phyloP scores from a whole-genome alignment of 1,140 invertebrate species.

The Anastrepha ludens region DNA sequence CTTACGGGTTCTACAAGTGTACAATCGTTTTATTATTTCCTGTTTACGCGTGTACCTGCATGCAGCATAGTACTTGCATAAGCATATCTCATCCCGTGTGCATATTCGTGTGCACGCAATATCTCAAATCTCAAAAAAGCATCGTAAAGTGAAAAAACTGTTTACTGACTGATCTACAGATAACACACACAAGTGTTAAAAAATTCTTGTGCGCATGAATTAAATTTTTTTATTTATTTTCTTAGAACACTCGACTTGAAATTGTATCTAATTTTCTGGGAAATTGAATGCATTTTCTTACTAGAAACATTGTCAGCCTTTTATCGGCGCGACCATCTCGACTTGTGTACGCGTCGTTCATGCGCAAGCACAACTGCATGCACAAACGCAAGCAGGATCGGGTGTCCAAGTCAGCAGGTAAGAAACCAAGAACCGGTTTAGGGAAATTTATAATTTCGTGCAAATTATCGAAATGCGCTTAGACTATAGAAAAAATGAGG shows the following conservation, averaged over 20 bases:
- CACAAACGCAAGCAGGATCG: background rate
- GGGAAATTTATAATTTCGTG: conserved; percentile 27
- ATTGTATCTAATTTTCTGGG: background rate
- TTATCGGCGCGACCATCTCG: conserved; percentile 11
- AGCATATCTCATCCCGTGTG: too few relatives aligned
- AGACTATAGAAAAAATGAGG: background rate
- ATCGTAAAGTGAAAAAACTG: background rate
- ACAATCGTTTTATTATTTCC: conserved; percentile 15
- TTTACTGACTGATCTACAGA: background rate
- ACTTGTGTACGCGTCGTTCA: background rate
- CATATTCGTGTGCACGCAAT: background rate
- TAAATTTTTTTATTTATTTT: background rate
- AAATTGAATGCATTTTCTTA: background rate
- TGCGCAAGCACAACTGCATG: background rate
- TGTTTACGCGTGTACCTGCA: background rate
- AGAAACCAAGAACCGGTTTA: conserved; percentile 15
- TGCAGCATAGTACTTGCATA: too few relatives aligned
- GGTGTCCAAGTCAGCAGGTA: background rate
- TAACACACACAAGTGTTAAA: background rate
- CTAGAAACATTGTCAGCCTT: background rate
- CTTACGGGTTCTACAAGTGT: background rate
- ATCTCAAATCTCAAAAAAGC: background rate
- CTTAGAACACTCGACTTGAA: background rate
- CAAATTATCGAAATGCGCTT: conserved; percentile 4
- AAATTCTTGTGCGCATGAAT: background rate